phyloP scores from a whole-genome alignment of 1,140 invertebrate genomes.

The Drosophila trapezifrons region DNA sequence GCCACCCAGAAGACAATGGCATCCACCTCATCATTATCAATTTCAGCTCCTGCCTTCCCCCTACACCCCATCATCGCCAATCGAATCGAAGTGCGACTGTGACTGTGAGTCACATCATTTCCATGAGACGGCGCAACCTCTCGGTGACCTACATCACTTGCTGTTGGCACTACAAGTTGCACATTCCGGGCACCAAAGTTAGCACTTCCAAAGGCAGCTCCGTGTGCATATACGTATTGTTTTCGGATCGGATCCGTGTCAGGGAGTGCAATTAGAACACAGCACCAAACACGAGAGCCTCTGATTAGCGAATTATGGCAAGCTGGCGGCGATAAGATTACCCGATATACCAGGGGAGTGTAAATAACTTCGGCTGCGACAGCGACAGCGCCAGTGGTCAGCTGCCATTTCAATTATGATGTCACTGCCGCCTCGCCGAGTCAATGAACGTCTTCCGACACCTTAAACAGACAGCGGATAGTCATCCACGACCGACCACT shows the following conservation, averaged over 20 bases:
- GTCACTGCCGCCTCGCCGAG: slow-evolving; percentile 53
- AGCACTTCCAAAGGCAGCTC: slow-evolving; percentile 35
- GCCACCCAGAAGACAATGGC: slow-evolving; percentile 51
- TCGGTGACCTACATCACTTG: slow-evolving; percentile 62
- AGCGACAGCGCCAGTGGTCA: slow-evolving; percentile 7
- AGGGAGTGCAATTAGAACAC: slow-evolving; percentile 49
- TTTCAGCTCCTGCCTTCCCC: not conserved
- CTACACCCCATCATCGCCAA: not conserved
- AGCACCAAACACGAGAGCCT: slow-evolving; percentile 22
- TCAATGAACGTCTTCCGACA: slow-evolving; percentile 79
- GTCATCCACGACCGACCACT: slow-evolving; percentile 28
- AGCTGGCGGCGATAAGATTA: slow-evolving; percentile 46
- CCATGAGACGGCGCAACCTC: slow-evolving; percentile 58
- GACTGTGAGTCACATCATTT: slow-evolving; percentile 34
- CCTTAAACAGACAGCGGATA: slow-evolving; percentile 54
- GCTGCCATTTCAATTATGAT: slow-evolving; percentile 70
- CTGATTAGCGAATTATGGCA: slow-evolving; percentile 59
- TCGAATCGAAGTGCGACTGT: slow-evolving; percentile 22
- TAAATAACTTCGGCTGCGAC: slow-evolving; percentile 32
- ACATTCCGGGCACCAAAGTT: slow-evolving; percentile 50
- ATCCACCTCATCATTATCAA: slow-evolving; percentile 56
- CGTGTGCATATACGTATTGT: slow-evolving; percentile 26
- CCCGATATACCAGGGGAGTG: slow-evolving; percentile 1
- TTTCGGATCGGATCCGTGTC: slow-evolving; percentile 33
- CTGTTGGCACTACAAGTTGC: slow-evolving; percentile 33